These are phyloP conservation scores for Tympanoctomys barrerae DNA, from an alignment of 2,797 vertebrate species.

Conservation along the genomic window DNA sequence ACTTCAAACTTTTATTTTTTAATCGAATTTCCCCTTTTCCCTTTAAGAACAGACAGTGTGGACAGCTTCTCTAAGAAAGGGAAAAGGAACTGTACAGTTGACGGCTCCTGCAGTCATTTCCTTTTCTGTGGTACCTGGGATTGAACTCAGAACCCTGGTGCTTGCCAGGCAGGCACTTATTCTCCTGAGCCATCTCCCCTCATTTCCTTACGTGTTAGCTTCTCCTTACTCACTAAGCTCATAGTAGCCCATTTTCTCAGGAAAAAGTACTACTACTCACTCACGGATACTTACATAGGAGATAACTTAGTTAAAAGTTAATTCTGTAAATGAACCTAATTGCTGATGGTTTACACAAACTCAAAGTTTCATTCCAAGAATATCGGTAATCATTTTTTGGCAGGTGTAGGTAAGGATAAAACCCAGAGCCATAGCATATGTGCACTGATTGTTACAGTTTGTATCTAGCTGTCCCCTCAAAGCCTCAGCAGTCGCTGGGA, in stretches of 20 bases:
- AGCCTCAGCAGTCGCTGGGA: no score
- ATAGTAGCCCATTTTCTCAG: conserved; percentile 46
- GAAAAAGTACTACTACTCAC: conserved; percentile 30
- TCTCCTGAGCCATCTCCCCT: neutral
- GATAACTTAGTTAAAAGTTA: conserved; percentile 24
- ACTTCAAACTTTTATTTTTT: conserved; percentile 23
- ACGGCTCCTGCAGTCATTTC: neutral
- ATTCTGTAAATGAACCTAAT: conserved; percentile 29
- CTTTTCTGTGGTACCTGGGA: no score
- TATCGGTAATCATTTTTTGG: neutral
- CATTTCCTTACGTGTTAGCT: neutral
- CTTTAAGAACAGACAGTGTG: neutral
- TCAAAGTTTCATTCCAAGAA: neutral
- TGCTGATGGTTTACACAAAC: conserved; percentile 16
- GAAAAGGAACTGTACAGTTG: neutral
- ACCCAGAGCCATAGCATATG: neutral
- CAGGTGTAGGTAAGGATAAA: neutral
- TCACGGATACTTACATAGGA: conserved; percentile 8
- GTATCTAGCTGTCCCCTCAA: no score
- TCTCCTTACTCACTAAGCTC: conserved; percentile 2
- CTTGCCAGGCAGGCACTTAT: no score
- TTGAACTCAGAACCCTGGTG: no score
- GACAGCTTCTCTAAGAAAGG: neutral
- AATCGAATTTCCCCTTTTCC: neutral
- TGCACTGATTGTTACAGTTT: no score